Evolutionary conservation across 2,888 invertebrate genomes (phyloP).

Genomic region (Andrena chrysosceles): DNA sequence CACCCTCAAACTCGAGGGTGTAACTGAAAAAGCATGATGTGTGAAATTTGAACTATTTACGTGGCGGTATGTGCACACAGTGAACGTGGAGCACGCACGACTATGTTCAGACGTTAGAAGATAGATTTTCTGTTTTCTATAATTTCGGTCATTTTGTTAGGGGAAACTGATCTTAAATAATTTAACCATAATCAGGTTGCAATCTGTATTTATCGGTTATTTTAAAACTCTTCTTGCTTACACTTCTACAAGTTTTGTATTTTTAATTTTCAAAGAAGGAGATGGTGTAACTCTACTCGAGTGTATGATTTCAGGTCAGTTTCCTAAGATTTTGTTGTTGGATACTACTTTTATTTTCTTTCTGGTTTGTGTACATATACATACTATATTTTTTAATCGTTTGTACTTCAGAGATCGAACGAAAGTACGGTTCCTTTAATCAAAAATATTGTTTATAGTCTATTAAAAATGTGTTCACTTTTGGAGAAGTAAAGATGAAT

Average conservation of each 20-base stretch:
- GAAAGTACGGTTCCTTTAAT: constrained; percentile 1
- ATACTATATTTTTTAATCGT: constrained; percentile 22
- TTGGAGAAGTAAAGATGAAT: neutral
- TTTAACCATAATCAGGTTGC: too few species aligned
- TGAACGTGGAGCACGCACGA: neutral
- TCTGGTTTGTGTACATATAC: neutral
- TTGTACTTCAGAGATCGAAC: constrained; percentile 16
- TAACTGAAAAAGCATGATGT: too few species aligned
- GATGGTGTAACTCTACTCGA: neutral
- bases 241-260: too few species aligned
- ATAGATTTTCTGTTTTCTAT: constrained; percentile 3
- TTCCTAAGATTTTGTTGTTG: constrained; percentile 4
- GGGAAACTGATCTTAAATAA: constrained; percentile 17
- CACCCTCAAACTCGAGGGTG: neutral
- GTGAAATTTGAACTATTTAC: too few species aligned
- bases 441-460: constrained; percentile 14
- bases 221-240: too few species aligned
- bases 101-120: too few species aligned
- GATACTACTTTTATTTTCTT: neutral
- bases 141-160: neutral
- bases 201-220: neutral
- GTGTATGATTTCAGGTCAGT: neutral
- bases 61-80: neutral
- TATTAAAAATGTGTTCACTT: neutral
- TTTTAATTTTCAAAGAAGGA: too few species aligned